Base-by-base conservation (phyloP, 2,888 invertebrate genomes). In the Caenorhabditis sp. region DNA sequence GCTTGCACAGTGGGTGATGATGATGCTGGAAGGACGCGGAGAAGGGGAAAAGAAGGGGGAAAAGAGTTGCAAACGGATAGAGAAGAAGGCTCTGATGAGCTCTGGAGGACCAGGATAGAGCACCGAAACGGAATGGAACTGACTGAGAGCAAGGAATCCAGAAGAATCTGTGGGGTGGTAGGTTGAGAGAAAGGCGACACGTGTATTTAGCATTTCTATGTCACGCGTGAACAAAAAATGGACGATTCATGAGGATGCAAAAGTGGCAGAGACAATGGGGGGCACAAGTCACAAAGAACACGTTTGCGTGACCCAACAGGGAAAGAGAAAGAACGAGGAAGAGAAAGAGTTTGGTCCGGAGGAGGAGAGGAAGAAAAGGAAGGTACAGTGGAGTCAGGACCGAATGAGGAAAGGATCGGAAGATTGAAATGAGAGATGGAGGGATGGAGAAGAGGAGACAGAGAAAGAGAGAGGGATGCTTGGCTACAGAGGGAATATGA, bases 281-380 rank as follows among this genome's bases (percentile, higher is more conserved):
- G 65, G 55, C 65, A 55, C 53, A 67, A 67, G 55, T 20, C 64
- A 65, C 64, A 62, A n/a, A 64, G 37, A 65, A 32, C 64, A 67
- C 65, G 65, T 67, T 67, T 55, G 37, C 65, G 65, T 55, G 37
- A 37, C 35, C 55, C n/a, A 8, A 40, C 40, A 40, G 11, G 40
- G n/a, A n/a, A n/a, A 26, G 22, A 22, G 18, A 18, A 58, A 56
- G n/a, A n/a, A 32, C 28, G 56, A 32, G 32, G 32, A 32, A 32
- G 32, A 32, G 32, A 32, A 32, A 32, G 32, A 9, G 32, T 9
- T 4, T 32, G 32, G 32, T 32, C 32, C 32, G 32, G 9, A 32
- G 32, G 32, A 6, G 32, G 11, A 40, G 40, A n/a, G n/a, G n/a
- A n/a, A n/a, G n/a, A n/a, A n/a, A n/a, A n/a, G n/a, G n/a, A n/a